Evolutionary conservation across 2,113 vertebrate species (phyloP).

Genomic region (Myotis brandtii): DNA sequence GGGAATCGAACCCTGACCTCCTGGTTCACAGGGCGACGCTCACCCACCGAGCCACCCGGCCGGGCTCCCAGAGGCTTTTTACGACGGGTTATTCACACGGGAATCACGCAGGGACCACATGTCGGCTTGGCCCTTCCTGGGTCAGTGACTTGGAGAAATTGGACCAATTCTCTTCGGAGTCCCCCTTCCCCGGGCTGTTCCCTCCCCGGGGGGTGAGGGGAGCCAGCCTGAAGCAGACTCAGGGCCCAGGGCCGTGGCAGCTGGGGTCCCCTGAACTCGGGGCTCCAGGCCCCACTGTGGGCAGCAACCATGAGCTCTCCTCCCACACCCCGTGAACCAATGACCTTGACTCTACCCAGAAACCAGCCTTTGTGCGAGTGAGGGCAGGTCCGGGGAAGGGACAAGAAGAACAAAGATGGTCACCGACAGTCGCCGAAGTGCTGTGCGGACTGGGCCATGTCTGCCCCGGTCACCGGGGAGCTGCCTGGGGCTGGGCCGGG

Average conservation of each 20-base stretch:
- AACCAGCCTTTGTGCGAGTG: too few species aligned
- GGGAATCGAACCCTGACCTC: too few species aligned
- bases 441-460: not conserved
- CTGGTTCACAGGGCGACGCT: too few species aligned
- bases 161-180: not conserved
- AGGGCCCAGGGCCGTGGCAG: not conserved
- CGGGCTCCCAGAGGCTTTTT: not conserved
- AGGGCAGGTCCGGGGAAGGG: too few species aligned
- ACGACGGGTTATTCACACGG: not conserved
- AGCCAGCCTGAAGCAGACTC: not conserved
- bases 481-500: not conserved
- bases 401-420: too few species aligned
- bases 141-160: not conserved
- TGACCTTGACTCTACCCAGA: too few species aligned
- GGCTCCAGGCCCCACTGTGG: too few species aligned
- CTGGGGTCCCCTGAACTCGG: not conserved
- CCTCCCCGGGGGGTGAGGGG: not conserved
- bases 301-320: too few species aligned
- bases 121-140: too few species aligned
- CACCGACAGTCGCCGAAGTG: too few species aligned
- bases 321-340: too few species aligned
- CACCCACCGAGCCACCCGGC: too few species aligned
- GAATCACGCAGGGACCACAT: not conserved
- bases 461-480: not conserved
- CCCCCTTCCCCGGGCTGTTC: not conserved